A percentile compares a stretch with the other conserved stretches of the same genome.
phyloP scores from a whole-genome alignment of 2,113 vertebrate species.

The Brachirus orientalis region DNA sequence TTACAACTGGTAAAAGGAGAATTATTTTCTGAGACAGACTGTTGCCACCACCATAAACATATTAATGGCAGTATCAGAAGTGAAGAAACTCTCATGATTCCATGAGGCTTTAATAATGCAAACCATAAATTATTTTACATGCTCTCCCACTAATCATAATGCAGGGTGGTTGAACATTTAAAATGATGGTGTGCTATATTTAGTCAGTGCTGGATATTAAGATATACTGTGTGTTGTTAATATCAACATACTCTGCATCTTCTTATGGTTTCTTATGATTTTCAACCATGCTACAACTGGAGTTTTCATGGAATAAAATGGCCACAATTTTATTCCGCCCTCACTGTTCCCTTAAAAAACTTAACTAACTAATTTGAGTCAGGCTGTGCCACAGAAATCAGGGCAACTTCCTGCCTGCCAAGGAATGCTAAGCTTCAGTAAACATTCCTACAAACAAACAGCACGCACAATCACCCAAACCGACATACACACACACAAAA shows the following conservation, averaged over 20 bases:
- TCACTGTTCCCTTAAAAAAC: constrained; percentile 42
- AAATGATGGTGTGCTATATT: constrained; percentile 45
- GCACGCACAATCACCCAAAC: constrained; percentile 22
- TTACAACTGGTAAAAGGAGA: constrained; percentile 76
- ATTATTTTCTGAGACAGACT: constrained; percentile 66
- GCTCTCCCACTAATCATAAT: constrained; percentile 68
- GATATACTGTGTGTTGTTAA: not conserved
- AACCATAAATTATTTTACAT: constrained; percentile 53
- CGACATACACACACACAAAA: constrained; percentile 28
- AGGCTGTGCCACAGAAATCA: constrained; percentile 44
- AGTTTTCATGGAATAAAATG: not conserved
- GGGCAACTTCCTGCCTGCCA: constrained; percentile 41
- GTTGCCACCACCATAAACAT: constrained; percentile 68
- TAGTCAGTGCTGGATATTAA: constrained; percentile 26
- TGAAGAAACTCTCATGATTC: constrained; percentile 32
- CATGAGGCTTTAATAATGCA: constrained; percentile 56
- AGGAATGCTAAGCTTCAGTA: constrained; percentile 46
- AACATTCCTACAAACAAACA: constrained; percentile 34
- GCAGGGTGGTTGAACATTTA: constrained; percentile 40
- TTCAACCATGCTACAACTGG: not conserved
- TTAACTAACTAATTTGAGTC: constrained; percentile 38
- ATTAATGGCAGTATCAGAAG: constrained; percentile 61
- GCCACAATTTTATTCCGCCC: constrained; percentile 32
- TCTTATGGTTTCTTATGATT: no score
- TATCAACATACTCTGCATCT: no score